Base-by-base conservation (phyloP, 2,888 invertebrate species). In the Aleiodes testaceus region DNA sequence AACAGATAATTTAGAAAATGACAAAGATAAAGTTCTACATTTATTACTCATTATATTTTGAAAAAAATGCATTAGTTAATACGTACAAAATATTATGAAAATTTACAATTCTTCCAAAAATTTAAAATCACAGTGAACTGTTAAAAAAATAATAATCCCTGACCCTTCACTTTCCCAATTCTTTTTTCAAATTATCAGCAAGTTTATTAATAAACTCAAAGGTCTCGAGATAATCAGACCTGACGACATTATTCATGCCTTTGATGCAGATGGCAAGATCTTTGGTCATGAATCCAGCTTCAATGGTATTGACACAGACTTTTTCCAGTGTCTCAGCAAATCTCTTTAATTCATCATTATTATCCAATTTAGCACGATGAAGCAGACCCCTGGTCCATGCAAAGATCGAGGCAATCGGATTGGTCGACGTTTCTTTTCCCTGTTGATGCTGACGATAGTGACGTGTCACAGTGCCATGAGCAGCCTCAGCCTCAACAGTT, bases 221-320 rank as follows among this genome's bases (percentile, higher is more conserved):
- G 0, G 99, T 99, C 89, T 97, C 97, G 87, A 96, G 90, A 87
- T 99, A 99, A 88, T 99, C 99, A 18, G 90, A 88, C 76, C 96
- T 81, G 80, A 90, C 88, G 0, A 93, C 93, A 79, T 92, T 93
- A 88, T 90, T 92, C 92, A 96, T 94, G 75, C 98, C 98, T 89
- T 98, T 98, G 82, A 99, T 94, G 87, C 99, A 99, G 86, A 98
- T 97, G 53, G 99, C 99, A 85, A 99, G 91, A 91, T 99, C 99
- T 88, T 99, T 99, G 68, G 99, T 99, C 97, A 99, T 98, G 78
- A 91, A 89, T 36, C 99, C 99, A 70, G 93, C 89, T 88, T 99
- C 98, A 78, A 99, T 98, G 0, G 99, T 99, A 78, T 95, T 94
- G 74, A 99, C 88, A 88, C 99, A 99, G 16, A 97, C 97, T 75